Base-by-base conservation (phyloP, 1,140 invertebrate species). In the Pteromalus puparum region DNA sequence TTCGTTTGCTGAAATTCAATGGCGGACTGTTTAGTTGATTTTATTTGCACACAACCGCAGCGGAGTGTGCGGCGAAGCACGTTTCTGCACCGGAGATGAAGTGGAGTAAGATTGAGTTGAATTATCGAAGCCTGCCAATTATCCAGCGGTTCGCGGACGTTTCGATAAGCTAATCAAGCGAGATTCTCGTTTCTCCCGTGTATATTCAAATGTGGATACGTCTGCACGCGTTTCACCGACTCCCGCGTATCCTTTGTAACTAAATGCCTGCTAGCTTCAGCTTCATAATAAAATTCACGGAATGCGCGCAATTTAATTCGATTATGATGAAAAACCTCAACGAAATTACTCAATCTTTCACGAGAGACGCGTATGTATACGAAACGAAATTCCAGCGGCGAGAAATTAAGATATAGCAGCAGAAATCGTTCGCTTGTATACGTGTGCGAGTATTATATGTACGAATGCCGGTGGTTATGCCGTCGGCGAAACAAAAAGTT, bases 111-210 rank as follows among this genome's bases (percentile, higher is more conserved):
- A 61, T 61, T 13, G 53, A 34, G 21, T 10, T 65, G 18, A 38
- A 67, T 67, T 78, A 78, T 67, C 30, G 24, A 65, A 38, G 24
- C 10, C 48, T 68, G 34, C 6, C n/a, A 80, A 70, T 70, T 80
- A 67, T 38, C 38, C 15, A 5, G 7, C 24, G 1, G 67, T 10
- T 13, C 10, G 1, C n/a, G 3, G n/a, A 15, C 12, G 53, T 9
- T 34, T 78, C 77, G 34, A 79, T 68, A 68, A 68, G 77, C 77
- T 68, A 34, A 79, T 42, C 61, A 68, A 67, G 26, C 30, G 18
- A 12, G 18, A 67, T 28, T 68, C 24, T 26, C 72, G 3, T 38
- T n/a, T 42, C 18, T 15, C 72, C 1, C 53, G 10, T 48, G 15
- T 21, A 21, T 6, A 61, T 75, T 42, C 7, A 42, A 74, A 74